phyloP scores from a whole-genome alignment of 2,113 vertebrate genomes.

The Psittacus erithacus region DNA sequence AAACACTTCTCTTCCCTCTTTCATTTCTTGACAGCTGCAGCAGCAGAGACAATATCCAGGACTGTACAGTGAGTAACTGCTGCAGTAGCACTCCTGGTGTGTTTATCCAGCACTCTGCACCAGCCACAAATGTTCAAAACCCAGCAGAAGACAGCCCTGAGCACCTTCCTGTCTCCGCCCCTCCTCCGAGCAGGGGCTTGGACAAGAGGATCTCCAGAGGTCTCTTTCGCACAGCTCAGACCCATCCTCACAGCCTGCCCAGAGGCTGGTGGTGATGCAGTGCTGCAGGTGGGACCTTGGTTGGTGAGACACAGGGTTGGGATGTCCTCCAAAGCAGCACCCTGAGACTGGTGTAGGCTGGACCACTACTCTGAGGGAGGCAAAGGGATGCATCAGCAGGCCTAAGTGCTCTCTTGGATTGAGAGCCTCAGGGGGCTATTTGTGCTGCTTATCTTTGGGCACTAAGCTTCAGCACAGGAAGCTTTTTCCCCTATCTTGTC shows the following conservation, averaged over 20 bases:
- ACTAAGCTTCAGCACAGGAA: not conserved
- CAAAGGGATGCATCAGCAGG: not conserved
- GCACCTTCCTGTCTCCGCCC: not conserved
- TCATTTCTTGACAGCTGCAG: constrained; percentile 18
- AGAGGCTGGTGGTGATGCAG: not conserved
- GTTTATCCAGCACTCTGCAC: not conserved
- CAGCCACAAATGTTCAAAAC: not conserved
- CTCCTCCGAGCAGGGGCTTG: not conserved
- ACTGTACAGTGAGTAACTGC: not conserved
- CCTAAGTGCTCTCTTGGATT: not conserved
- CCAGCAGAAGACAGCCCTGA: not conserved
- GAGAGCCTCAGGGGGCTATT: not conserved
- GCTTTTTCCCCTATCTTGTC: not conserved
- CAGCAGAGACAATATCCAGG: constrained; percentile 27
- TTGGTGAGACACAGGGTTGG: not conserved
- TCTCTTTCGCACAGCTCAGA: not conserved
- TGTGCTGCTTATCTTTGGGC: not conserved
- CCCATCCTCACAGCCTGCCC: not conserved
- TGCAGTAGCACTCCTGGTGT: not conserved
- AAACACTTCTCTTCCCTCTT: not conserved
- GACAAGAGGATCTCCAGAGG: not conserved
- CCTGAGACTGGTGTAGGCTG: not conserved
- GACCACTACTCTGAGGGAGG: not conserved
- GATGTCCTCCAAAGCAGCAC: not conserved
- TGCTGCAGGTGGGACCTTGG: not conserved